Evolutionary conservation across 2,113 vertebrate species (phyloP), one percentile per base, ranked within the genome.

Genomic region (Kobus ellipsiprymnus): DNA sequence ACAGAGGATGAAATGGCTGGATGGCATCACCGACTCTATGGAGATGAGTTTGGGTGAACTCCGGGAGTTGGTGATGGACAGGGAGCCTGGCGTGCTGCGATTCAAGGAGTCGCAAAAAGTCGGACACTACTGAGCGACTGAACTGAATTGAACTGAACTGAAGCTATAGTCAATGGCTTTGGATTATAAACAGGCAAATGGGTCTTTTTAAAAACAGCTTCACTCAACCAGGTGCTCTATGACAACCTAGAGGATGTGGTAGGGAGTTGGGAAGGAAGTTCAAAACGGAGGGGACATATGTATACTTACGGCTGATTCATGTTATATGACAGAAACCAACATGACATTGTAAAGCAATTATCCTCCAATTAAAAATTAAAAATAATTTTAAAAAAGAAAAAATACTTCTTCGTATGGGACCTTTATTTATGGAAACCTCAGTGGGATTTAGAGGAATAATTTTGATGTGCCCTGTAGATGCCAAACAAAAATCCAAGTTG

Each of bases 121-220:
- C 1, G 0, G 29, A 33, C 60, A 33, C 60, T 3, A 15, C 6
- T 62, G 60, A 33, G 60, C 0, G 0, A 15, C 60, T 33, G 60
- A 62, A 62, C 29, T 60, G 59, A 60, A 29, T 2, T 60, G 57
- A 59, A 59, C 11, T 30, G 60, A 62, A 62, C 59, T 60, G 59
- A 40, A 64, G 25, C 8, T 36, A 27, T n/a, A 78, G 33, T 30
- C 33, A 80, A 29, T 74, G 36, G 6, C 7, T 44, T 78, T 84
- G 5, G 5, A n/a, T 4, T 83, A 52, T 4, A 3, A 25, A 33
- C 7, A 93, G 7, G 46, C 4, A 88, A 91, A 57, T 50, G 10
- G 6, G 33, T 90, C n/a, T 89, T 52, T 62, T 52, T 46, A 89
- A 77, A 59, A n/a, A 57, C 2, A 55, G 12, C n/a, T 71, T 36